Percentiles rank a stretch among this genome's conserved stretches.
These are phyloP conservation scores for Coenobita brevimanus DNA, from an alignment of 1,140 invertebrate species.

Conservation along the genomic window DNA sequence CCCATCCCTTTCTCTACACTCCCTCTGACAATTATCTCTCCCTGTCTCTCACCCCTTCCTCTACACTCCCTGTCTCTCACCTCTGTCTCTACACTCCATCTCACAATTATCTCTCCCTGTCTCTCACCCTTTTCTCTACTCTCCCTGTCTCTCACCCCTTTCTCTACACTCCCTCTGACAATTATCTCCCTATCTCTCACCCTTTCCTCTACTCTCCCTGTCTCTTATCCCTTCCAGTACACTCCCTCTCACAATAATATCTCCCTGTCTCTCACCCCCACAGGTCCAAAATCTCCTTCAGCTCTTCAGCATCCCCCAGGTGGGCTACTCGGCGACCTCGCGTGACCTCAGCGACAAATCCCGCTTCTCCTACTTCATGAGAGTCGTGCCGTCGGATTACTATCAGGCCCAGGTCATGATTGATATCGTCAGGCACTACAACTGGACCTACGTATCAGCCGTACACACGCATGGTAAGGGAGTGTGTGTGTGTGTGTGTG, in stretches of 20 bases:
- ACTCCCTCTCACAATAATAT: background rate
- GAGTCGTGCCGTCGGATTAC: constrained; percentile 87
- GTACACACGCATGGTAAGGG: constrained; percentile 85
- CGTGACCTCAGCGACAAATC: constrained; percentile 85
- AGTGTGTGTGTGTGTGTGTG: too few species aligned
- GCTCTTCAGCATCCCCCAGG: constrained; percentile 86
- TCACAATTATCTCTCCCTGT: background rate
- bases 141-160: background rate
- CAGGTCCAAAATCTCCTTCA: constrained; percentile 87
- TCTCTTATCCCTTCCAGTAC: background rate
- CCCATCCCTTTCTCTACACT: background rate
- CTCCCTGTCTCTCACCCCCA: background rate
- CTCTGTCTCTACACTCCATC: background rate
- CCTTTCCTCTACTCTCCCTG: background rate
- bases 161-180: background rate
- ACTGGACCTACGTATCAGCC: constrained; percentile 90
- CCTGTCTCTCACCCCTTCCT: background rate
- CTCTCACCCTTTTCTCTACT: background rate
- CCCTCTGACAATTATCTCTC: background rate
- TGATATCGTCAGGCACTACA: constrained; percentile 82
- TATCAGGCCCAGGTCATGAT: constrained; percentile 86
- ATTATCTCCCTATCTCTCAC: background rate
- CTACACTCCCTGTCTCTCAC: background rate
- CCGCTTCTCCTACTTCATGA: constrained; percentile 85
- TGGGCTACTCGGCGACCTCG: constrained; percentile 87